Base-by-base conservation (phyloP, 2,888 invertebrate genomes). In the Branchipolynoe longqiensis region DNA sequence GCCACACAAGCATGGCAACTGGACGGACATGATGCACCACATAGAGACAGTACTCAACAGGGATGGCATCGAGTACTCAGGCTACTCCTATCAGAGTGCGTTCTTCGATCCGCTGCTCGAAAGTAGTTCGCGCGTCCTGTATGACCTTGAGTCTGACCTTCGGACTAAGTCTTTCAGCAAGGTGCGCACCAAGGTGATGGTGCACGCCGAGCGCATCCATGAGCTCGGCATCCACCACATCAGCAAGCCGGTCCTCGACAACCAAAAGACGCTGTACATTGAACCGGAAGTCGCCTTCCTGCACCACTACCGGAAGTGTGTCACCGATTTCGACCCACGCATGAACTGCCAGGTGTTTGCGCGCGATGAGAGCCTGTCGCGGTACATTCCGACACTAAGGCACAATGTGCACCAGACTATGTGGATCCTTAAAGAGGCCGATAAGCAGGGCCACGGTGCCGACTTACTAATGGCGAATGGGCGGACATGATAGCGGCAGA, bases 151-250 rank as follows among this genome's bases (percentile, higher is more conserved):
- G 64, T 86, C 87, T 22, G 91, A 91, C 87, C 88, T 90, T 58
- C 89, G 92, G 31, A 89, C 89, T 12, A 88, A 87, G 59, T 54
- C 82, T 28, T 87, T 89, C 85, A 92, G 92, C 85, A 86, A 88
- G 58, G 89, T 92, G 8, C 87, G 93, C 40, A 92, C 93, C 1
- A 94, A 94, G 87, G 93, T 93, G 41, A 90, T 94, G 86, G 90
- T 93, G 25, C 87, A 90, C 40, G 93, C 94, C 0, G 89, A 90
- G 74, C 91, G 91, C 85, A 91, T 94, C 38, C 94, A 93, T 88
- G 94, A 94, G 87, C 91, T 93, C 86, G 94, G 94, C 0, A 94
- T 94, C 82, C 94, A 94, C 87, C 94, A 94, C 89, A 92, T 94
- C 58, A 93, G 93, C 87, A 92, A 93, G 83, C 93, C 92, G 31